A percentile compares a stretch with the other conserved stretches of the same genome.
Evolutionary conservation across 2,797 vertebrate genomes (phyloP).

Genomic region (Schizopygopsis pylzovi): DNA sequence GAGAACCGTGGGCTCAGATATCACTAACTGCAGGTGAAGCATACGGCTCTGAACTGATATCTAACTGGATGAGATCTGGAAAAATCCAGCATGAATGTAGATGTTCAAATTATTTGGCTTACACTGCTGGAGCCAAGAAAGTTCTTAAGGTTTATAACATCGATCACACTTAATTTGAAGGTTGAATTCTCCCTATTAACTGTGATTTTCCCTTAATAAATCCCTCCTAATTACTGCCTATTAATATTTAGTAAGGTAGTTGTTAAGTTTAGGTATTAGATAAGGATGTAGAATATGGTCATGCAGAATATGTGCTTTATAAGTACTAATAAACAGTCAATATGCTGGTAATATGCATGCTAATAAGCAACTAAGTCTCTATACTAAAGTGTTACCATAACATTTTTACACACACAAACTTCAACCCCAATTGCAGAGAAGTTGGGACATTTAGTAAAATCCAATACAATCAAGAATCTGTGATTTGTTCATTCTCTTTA

Average conservation of each 20-base stretch:
- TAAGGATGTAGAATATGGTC: not conserved
- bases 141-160: not conserved
- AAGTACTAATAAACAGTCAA: not conserved
- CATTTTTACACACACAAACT: not conserved
- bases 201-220: too few relatives aligned
- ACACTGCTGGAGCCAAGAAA: not conserved
- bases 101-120: not conserved
- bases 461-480: too few relatives aligned
- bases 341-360: not conserved
- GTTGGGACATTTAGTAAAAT: too few relatives aligned
- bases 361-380: not conserved
- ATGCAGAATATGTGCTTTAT: not conserved
- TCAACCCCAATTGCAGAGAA: too few relatives aligned
- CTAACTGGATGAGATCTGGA: not conserved
- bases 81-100: constrained; percentile 8
- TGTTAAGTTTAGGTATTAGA: not conserved
- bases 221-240: too few relatives aligned
- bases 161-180: not conserved
- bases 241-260: not conserved
- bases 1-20: constrained; percentile 61
- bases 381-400: not conserved
- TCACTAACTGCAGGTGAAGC: constrained; percentile 60
- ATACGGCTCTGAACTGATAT: constrained; percentile 42
- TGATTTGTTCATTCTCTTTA: too few relatives aligned
- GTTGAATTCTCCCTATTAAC: not conserved